Evolutionary conservation across 2,888 invertebrate genomes (phyloP).

Genomic region (Drosophila merina): DNA sequence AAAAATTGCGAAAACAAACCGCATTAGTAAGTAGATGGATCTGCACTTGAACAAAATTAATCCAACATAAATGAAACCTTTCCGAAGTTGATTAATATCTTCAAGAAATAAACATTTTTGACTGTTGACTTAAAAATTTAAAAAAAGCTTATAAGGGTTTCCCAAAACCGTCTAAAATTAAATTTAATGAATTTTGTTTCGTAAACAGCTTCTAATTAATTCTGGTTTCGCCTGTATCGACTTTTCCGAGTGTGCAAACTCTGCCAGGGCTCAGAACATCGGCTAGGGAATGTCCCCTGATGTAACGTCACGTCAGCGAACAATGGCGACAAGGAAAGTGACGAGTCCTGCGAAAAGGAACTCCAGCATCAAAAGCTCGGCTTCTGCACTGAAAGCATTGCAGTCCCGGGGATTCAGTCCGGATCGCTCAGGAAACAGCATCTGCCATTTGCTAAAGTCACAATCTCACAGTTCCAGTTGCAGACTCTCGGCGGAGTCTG

Average conservation of each 20-base stretch:
- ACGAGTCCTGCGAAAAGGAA: conserved; percentile 14
- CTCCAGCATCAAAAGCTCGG: conserved; percentile 18
- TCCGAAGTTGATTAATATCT: too few species aligned
- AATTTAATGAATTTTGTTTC: not conserved
- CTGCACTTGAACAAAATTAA: conserved; percentile 1
- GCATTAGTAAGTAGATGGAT: conserved; percentile 60
- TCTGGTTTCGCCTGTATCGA: not conserved
- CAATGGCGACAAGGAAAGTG: conserved; percentile 66
- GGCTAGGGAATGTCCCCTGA: conserved; percentile 33
- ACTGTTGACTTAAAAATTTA: too few species aligned
- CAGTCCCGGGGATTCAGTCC: conserved; percentile 41
- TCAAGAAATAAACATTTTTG: too few species aligned
- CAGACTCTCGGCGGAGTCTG: conserved; percentile 3
- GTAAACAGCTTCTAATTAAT: not conserved
- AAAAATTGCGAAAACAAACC: conserved; percentile 70
- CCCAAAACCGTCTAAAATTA: not conserved
- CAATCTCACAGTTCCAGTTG: conserved; percentile 5
- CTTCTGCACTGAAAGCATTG: conserved; percentile 61
- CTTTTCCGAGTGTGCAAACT: not conserved
- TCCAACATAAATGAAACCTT: not conserved
- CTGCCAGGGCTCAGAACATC: conserved; percentile 4
- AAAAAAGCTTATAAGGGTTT: too few species aligned
- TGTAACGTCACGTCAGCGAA: conserved; percentile 52
- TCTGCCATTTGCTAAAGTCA: conserved; percentile 61
- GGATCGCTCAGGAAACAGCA: conserved; percentile 60